Evolutionary conservation across 2,113 vertebrate species (phyloP).

Genomic region (Podarcis raffonei): DNA sequence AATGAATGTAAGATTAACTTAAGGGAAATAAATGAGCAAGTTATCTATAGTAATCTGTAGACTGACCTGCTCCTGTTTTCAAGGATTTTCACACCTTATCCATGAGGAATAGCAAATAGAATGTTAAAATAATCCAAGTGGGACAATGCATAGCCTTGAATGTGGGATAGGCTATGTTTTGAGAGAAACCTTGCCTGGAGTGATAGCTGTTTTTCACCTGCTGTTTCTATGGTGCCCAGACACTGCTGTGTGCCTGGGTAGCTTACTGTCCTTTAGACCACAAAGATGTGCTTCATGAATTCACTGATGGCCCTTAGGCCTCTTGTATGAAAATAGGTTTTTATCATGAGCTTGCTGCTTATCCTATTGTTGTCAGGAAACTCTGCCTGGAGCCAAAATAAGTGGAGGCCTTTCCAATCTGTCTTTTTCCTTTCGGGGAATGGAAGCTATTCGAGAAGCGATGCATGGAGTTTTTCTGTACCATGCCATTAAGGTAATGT

Average conservation of each 20-base stretch:
- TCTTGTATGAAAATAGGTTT: neutral
- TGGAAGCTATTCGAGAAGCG: conserved; percentile 95
- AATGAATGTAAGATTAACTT: neutral
- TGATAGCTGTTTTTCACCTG: neutral
- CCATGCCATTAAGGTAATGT: conserved; percentile 86
- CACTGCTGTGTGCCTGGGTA: neutral
- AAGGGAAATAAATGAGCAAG: neutral
- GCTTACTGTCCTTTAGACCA: neutral
- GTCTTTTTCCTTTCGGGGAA: conserved; percentile 97
- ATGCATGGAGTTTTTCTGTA: conserved; percentile 97
- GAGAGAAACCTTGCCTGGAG: neutral
- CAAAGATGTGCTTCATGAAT: neutral
- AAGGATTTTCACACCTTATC: neutral
- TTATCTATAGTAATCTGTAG: neutral
- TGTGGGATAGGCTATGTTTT: neutral
- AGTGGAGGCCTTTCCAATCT: conserved; percentile 97
- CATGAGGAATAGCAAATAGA: neutral
- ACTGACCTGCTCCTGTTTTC: neutral
- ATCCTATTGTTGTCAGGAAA: conserved; percentile 76
- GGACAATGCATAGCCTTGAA: neutral
- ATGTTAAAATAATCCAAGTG: neutral
- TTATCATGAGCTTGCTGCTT: neutral
- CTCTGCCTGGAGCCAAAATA: conserved; percentile 86
- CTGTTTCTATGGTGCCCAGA: conserved; percentile 8
- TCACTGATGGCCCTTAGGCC: neutral